A percentile compares a stretch with the other conserved stretches of the same genome.
Conservation (phyloP, 2,113 vertebrate species). For the Phainopepla nitens region DNA sequence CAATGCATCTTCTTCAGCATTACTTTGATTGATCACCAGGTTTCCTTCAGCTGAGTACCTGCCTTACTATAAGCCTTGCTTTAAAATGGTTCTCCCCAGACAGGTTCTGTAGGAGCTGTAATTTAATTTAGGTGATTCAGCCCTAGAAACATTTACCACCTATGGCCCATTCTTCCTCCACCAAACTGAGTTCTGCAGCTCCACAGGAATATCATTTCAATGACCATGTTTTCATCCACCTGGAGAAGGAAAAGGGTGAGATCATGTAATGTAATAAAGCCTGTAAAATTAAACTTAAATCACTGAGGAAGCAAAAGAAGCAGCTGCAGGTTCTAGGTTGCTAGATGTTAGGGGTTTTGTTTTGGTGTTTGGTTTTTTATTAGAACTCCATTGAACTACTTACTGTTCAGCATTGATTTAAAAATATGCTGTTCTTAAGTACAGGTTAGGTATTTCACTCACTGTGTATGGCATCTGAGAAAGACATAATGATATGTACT, state of each 20-base stretch:
- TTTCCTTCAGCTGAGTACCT: background rate
- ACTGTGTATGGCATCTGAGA: background rate
- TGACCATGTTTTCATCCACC: background rate
- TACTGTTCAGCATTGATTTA: background rate
- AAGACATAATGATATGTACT: constrained; percentile 6
- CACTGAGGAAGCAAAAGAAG: constrained; percentile 41
- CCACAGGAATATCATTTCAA: background rate
- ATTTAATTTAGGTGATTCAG: constrained; percentile 33
- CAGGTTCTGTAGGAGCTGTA: background rate
- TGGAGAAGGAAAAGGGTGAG: background rate
- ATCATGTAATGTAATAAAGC: constrained; percentile 38
- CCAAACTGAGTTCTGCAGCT: background rate
- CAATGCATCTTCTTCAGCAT: background rate
- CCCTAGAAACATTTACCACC: background rate
- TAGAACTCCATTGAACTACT: background rate
- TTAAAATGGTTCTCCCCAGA: background rate
- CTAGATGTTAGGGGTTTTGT: background rate
- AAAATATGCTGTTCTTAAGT: background rate
- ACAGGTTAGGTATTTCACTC: background rate
- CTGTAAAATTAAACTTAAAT: constrained; percentile 53
- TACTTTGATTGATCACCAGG: background rate
- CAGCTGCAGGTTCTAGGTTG: constrained; percentile 60
- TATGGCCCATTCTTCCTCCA: background rate
- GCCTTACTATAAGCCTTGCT: background rate
- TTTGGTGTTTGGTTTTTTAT: background rate